Percentiles rank a stretch among this genome's conserved stretches.
These are phyloP conservation scores for Aethes cnicana DNA, from an alignment of 2,888 invertebrate genomes.

Conservation along the genomic window DNA sequence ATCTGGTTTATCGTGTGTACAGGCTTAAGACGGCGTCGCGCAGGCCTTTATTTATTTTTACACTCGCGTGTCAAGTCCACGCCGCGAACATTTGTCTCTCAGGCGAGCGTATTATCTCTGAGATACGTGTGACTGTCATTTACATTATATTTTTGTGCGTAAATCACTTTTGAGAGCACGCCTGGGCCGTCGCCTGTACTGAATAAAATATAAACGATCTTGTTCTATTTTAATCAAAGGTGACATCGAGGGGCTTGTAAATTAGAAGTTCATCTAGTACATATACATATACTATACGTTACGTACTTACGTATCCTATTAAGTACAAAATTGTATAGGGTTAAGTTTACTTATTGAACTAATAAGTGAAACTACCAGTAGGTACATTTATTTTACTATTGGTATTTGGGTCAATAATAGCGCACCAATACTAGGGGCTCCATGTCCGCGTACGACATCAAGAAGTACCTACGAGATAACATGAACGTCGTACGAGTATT, in stretches of 20 bases:
- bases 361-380: neutral
- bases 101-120: slow-evolving; percentile 58
- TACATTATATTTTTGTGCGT: slow-evolving; percentile 49
- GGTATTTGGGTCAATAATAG: no score
- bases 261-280: no score
- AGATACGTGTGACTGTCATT: slow-evolving; percentile 53
- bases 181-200: slow-evolving; percentile 15
- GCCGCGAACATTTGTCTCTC: slow-evolving; percentile 61
- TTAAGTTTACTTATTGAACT: no score
- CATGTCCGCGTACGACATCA: no score
- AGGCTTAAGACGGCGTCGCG: slow-evolving; percentile 43
- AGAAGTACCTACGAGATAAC: no score
- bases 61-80: slow-evolving; percentile 63
- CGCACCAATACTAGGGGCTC: no score
- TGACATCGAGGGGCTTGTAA: neutral
- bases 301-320: no score
- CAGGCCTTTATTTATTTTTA: slow-evolving; percentile 65
- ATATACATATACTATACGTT: no score
- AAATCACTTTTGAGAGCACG: slow-evolving; percentile 38
- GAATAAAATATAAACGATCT: slow-evolving; percentile 21
- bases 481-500: slow-evolving; percentile 6
- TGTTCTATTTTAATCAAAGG: slow-evolving; percentile 2
- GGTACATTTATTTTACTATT: no score
- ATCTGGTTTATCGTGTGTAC: slow-evolving; percentile 42
- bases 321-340: no score